These are phyloP conservation scores for Chlamydotis undulata DNA, from an alignment of 2,113 vertebrate species.

Conservation along the genomic window DNA sequence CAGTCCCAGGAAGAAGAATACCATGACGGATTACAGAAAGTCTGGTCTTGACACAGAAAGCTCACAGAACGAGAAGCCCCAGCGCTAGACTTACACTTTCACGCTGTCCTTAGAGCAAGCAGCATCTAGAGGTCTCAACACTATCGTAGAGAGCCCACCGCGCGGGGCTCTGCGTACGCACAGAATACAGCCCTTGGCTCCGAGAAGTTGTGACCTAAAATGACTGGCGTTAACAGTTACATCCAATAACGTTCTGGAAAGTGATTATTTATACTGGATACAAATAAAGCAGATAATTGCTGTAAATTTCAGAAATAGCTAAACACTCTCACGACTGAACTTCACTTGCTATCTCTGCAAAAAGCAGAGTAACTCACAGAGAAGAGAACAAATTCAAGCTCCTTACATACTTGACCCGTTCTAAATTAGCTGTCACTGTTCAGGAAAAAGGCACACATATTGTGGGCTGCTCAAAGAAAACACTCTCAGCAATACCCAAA, in stretches of 20 bases:
- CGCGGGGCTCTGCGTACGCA: neutral
- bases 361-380: neutral
- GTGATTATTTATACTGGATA: neutral
- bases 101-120: neutral
- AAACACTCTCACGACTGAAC: neutral
- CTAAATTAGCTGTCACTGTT: neutral
- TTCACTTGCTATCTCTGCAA: neutral
- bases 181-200: neutral
- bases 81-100: neutral
- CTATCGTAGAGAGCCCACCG: neutral
- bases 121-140: neutral
- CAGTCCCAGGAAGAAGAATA: neutral
- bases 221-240: neutral
- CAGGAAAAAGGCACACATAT: neutral
- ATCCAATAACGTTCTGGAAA: neutral
- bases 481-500: neutral
- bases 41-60: neutral
- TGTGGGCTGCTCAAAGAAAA: neutral
- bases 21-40: neutral
- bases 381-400: neutral
- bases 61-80: neutral
- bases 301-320: neutral
- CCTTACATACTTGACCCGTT: accelerated
- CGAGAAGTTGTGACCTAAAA: neutral
- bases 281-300: neutral